Conservation (phyloP, 1,140 invertebrate species). For the Psix sp. region DNA sequence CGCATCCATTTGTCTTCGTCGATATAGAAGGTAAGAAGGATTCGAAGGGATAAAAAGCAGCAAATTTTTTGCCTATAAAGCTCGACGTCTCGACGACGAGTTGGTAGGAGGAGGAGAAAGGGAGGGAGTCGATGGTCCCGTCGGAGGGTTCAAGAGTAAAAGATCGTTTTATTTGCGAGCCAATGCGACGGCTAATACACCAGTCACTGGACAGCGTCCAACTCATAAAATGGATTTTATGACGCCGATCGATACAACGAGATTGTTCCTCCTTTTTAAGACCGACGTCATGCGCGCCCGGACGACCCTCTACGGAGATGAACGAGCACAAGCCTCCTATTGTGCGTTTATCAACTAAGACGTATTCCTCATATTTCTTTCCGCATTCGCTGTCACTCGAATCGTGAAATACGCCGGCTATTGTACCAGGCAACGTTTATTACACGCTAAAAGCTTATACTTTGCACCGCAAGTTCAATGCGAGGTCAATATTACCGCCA, state of each 20-base stretch:
- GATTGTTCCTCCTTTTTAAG: slow-evolving; percentile 64
- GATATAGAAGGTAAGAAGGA: slow-evolving; percentile 40
- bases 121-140: slow-evolving; percentile 53
- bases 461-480: slow-evolving; percentile 7
- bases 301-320: slow-evolving; percentile 24
- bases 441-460: slow-evolving; percentile 31
- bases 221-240: slow-evolving; percentile 77
- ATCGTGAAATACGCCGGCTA: slow-evolving; percentile 24
- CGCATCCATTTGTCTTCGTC: slow-evolving; percentile 45
- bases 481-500: slow-evolving; percentile 2
- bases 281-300: slow-evolving; percentile 18
- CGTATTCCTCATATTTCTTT: slow-evolving; percentile 48
- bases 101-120: slow-evolving; percentile 18
- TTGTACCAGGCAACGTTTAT: slow-evolving; percentile 28
- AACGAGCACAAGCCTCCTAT: slow-evolving; percentile 30
- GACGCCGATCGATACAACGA: slow-evolving; percentile 75
- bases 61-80: slow-evolving; percentile 60
- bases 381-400: slow-evolving; percentile 11
- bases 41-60: slow-evolving; percentile 23
- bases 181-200: slow-evolving; percentile 73
- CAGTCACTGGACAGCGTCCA: slow-evolving; percentile 77
- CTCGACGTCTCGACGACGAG: slow-evolving; percentile 40
- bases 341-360: slow-evolving; percentile 45
- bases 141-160: slow-evolving; percentile 68
- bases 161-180: slow-evolving; percentile 69